Base-by-base conservation (phyloP, 1,140 invertebrate species). In the Harpegnathos saltator region DNA sequence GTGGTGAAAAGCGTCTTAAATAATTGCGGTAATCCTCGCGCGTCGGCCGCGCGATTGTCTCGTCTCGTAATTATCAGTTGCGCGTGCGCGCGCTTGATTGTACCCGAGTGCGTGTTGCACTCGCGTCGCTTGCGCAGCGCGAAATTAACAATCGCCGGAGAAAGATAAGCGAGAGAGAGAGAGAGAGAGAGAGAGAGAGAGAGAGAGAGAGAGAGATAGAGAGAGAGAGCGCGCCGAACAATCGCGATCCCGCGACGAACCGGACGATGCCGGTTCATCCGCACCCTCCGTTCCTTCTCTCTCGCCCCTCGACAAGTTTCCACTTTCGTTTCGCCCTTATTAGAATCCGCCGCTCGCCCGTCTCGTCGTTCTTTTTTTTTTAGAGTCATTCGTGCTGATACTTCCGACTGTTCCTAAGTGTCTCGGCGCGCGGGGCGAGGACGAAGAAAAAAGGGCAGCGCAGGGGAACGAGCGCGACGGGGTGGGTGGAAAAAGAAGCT, bases 301-400 rank as follows among this genome's bases (percentile, higher is more conserved):
- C 62, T 48, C 26, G 26, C 19, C 65, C n/a, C 15, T 59, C 56
- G 33, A 52, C 74, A 22, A 52, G 54, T 63, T 69, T 69, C 80
- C 82, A 56, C 75, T 74, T 81, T 66, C 15, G 62, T 82, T 56
- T 29, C 74, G 17, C 65, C 75, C 52, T 80, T 80, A 71, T 80
- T 80, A 80, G 22, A 69, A 80, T 80, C 65, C 52, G 50, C 19
- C 63, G 63, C 63, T 26, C 52, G 65, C 66, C 66, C 66, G 68
- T 68, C 54, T 74, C 63, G 58, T 65, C 56, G 54, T 81, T 73
- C 44, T 65, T 69, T 50, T 65, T 69, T 50, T 65, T 75, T 83
- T 66, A 54, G 61, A 82, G 17, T 24, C 24, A 33, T 61, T 59
- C 77, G 69, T 62, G 78, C 74, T 69, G 56, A 62, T 74, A 74